Base-by-base conservation (phyloP, 2,797 vertebrate genomes). In the Enteromius unitaeniatus region DNA sequence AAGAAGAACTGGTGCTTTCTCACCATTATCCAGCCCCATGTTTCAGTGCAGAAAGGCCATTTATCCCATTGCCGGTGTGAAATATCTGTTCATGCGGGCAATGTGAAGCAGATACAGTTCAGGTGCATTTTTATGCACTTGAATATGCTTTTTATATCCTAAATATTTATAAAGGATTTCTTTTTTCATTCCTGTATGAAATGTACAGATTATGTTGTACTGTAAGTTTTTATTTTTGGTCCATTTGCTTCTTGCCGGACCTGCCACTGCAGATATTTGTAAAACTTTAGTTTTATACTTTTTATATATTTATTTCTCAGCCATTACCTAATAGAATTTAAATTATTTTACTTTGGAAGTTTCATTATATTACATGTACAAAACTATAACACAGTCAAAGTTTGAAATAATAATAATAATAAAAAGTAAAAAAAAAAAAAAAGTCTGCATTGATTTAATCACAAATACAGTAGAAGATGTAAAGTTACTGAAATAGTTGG, bases 1-100 rank as follows among this genome's bases (percentile, higher is more conserved):
- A 92, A 87, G 76, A 73, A 60, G 87, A 89, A 86, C 87, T 83
- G 87, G 90, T 83, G 90, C 88, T 86, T 89, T 90, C 83, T 75
- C 83, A 26, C 86, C 73, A 70, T 70, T 88, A 88, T 87, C 60
- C 69, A 85, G 84, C 47, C 64, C 81, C 75, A 75, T 73, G 13
- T 72, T 67, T 49, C 47, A 31, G 28, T 84, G 82, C 80, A 79
- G 85, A 77, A 58, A 62, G 37, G 68, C 77, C 83, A 79, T 75
- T 86, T 87, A 85, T 85, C 89, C 86, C 86, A 88, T 87, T 90
- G 89, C 87, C 76, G 53, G 40, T 68, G 77, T 70, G 73, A 78
- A 83, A 53, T 23, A 8, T 23, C 55, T 81, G 67, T 73, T 80
- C 53, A 55, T 79, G 72, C 55, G 49, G 67, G 23, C 6, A 17